Conservation (phyloP, 2,888 invertebrate genomes). For the Xestia xanthographa region DNA sequence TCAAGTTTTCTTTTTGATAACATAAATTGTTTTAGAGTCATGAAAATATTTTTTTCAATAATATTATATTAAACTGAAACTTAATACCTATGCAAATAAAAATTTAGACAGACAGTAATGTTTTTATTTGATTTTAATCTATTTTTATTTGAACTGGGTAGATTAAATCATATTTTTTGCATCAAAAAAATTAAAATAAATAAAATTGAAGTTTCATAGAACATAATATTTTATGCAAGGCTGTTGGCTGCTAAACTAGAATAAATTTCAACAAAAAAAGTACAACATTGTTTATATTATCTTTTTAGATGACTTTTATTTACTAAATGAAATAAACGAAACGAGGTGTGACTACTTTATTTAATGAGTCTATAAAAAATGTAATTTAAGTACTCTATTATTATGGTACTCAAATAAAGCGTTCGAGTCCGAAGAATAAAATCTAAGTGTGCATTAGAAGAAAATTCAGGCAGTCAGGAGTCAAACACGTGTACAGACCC, state of each 20-base stretch:
- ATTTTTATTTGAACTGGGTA: neutral
- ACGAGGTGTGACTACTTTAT: slow-evolving; percentile 25
- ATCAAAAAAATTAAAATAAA: neutral
- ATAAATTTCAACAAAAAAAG: neutral
- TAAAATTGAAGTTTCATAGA: neutral
- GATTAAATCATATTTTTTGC: neutral
- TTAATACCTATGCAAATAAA: neutral
- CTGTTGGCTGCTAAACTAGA: neutral
- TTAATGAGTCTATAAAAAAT: slow-evolving; percentile 10
- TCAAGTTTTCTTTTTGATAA: neutral
- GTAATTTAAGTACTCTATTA: neutral
- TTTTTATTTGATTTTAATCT: neutral
- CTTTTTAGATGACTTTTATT: slow-evolving; percentile 7
- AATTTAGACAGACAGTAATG: neutral
- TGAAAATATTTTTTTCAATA: neutral
- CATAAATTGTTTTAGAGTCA: neutral
- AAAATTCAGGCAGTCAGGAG: no score
- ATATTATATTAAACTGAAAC: neutral
- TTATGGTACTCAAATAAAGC: slow-evolving; percentile 18
- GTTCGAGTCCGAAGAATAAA: neutral
- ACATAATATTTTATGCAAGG: neutral
- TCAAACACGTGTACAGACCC: neutral
- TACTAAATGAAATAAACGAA: slow-evolving; percentile 14
- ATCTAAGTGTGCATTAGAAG: neutral
- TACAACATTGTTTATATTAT: slow-evolving; percentile 5